Conservation (phyloP, 1,140 invertebrate genomes). For the Caerostris extrusa region DNA sequence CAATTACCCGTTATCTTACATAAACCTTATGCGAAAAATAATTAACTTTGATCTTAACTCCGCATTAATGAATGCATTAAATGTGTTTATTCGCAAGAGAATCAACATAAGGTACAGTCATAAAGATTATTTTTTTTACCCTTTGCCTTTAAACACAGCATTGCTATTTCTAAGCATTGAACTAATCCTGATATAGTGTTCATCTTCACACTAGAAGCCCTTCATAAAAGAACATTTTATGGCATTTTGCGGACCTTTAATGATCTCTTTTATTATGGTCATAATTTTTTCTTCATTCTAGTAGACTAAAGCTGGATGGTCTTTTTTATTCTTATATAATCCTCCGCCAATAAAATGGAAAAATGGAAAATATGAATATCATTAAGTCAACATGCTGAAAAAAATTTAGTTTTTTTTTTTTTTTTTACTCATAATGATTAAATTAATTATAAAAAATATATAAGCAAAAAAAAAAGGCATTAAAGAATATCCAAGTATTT, state of each 20-base stretch:
- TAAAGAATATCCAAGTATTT: too few relatives aligned
- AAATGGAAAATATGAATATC: too few relatives aligned
- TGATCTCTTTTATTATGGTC: neutral
- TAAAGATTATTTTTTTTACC: neutral
- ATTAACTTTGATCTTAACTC: slow-evolving; percentile 5
- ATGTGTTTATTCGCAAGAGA: neutral
- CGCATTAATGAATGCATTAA: neutral
- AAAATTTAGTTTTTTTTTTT: too few relatives aligned
- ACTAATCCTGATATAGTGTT: neutral
- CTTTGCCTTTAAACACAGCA: neutral
- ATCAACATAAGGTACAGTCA: neutral
- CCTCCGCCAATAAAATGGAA: neutral
- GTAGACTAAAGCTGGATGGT: neutral
- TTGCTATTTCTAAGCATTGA: neutral
- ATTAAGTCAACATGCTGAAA: too few relatives aligned
- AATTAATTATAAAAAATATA: too few relatives aligned
- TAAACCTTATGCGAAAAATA: neutral
- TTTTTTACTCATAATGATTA: too few relatives aligned
- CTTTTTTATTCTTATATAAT: neutral
- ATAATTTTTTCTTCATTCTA: neutral
- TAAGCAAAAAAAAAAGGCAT: too few relatives aligned
- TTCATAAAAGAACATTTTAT: slow-evolving; percentile 20
- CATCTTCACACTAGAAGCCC: neutral
- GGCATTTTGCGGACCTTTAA: slow-evolving; percentile 27
- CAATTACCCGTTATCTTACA: neutral